Evolutionary conservation across 2,113 vertebrate species (phyloP).

Genomic region (Petromus typicus): DNA sequence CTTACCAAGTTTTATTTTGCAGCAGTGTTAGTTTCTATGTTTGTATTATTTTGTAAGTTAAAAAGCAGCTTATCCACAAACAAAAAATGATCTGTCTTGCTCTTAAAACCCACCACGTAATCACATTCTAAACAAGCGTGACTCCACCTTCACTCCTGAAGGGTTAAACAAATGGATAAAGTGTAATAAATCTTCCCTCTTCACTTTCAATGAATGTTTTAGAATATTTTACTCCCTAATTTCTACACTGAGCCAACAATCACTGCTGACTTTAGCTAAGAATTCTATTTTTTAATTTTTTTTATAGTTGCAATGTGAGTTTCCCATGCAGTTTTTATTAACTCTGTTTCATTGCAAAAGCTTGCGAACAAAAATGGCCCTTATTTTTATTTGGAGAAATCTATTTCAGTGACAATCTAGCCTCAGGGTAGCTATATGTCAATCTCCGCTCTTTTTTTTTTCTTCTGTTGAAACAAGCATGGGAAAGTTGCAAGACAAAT

Average conservation of each 20-base stretch:
- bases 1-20: slow-evolving; percentile 74
- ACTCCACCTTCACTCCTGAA: slow-evolving; percentile 67
- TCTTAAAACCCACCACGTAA: slow-evolving; percentile 23
- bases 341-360: slow-evolving; percentile 85
- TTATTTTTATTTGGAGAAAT: slow-evolving; percentile 89
- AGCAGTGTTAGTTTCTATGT: slow-evolving; percentile 36
- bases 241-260: slow-evolving; percentile 78
- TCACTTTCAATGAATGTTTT: slow-evolving; percentile 67
- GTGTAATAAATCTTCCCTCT: slow-evolving; percentile 80
- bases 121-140: slow-evolving; percentile 49
- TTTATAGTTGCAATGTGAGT: slow-evolving; percentile 81
- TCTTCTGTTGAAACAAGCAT: slow-evolving; percentile 84
- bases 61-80: background rate
- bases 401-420: slow-evolving; percentile 88
- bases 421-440: slow-evolving; percentile 86
- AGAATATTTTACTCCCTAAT: slow-evolving; percentile 74
- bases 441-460: slow-evolving; percentile 83
- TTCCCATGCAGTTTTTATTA: slow-evolving; percentile 89
- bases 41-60: slow-evolving; percentile 35
- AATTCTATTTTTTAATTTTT: slow-evolving; percentile 81
- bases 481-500: slow-evolving; percentile 85
- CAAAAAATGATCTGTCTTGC: slow-evolving; percentile 6
- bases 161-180: slow-evolving; percentile 72
- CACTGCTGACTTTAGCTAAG: slow-evolving; percentile 81
- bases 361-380: slow-evolving; percentile 85